Evolutionary conservation across 2,113 vertebrate genomes (phyloP), one percentile per base, ranked within the genome.

Genomic region (Phoenicopterus ruber): DNA sequence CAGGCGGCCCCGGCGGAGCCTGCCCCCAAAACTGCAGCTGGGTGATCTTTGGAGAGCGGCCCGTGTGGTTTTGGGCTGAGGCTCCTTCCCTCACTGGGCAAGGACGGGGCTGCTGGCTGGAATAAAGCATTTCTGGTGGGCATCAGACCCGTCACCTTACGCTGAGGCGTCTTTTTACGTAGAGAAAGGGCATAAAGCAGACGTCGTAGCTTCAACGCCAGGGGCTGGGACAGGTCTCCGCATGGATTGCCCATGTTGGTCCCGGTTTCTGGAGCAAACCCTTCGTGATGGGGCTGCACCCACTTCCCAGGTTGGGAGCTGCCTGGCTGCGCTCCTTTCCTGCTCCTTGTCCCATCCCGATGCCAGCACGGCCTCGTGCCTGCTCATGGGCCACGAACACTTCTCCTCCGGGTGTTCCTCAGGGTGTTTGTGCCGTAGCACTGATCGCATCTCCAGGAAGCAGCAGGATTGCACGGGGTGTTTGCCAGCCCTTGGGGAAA

Each of bases 201-300:
- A 26, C 0, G 0, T 11, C 0, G 0, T 28, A 47, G 19, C 34
- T 67, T 34, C 49, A 44, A 5, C 1, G 25, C 31, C 25, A 17
- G 31, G 15, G 40, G 3, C 10, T 52, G 70, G 36, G 32, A n/a
- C 13, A 38, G 34, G 25, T 57, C 25, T 73, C 76, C 52, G 38
- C 40, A 8, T 3, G 54, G n/a, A 21, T 7, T 70, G 36, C 32
- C 42, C 3, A 3, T 13, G 21, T 2, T 15, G 13, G 17, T 57
- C 36, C 21, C 47, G 14, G 6, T 29, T 74, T 66, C 66, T 66
- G 76, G 7, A 74, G 13, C 10, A 54, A 78, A 47, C 38, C 6
- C 34, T 67, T 78, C 8, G 6, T 36, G 42, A 6, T 62, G 38
- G 54, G 38, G 25, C 24, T 91, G 58, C 6, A 21, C 3, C 16